Percentiles rank a stretch among this genome's conserved stretches.
Evolutionary conservation across 35 echinoderm and acorn worm genomes (phyloP).

Genomic region (Strongylocentrotus purpuratus): DNA sequence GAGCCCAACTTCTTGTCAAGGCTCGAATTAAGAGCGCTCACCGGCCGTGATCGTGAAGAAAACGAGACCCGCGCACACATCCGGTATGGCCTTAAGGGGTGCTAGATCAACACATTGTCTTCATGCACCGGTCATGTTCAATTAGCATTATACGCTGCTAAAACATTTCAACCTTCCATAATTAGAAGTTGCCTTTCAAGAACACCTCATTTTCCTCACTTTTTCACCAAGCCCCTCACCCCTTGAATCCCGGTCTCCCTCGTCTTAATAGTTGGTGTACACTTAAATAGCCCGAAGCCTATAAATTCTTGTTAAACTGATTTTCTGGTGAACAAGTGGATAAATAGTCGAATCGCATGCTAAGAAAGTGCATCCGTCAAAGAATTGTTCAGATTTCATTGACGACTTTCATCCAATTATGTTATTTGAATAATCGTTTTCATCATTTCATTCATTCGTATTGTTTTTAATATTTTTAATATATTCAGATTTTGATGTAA

Average conservation of each 20-base stretch:
- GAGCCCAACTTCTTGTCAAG: background rate
- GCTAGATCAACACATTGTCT: slow-evolving; percentile 54
- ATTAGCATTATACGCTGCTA: slow-evolving; percentile 42
- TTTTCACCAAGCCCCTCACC: background rate
- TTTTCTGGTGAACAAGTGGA: background rate
- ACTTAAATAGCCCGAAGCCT: background rate
- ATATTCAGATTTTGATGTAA: too few relatives aligned
- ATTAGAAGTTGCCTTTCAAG: slow-evolving; percentile 26
- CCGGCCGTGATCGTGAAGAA: slow-evolving; percentile 25
- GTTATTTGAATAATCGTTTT: background rate
- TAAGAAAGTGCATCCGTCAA: background rate
- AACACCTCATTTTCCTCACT: background rate
- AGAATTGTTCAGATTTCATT: background rate
- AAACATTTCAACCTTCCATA: slow-evolving; percentile 40
- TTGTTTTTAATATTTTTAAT: too few relatives aligned
- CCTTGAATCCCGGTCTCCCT: background rate
- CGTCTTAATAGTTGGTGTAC: background rate
- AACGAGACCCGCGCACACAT: slow-evolving; percentile 23
- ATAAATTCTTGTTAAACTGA: background rate
- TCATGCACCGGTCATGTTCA: slow-evolving; percentile 38
- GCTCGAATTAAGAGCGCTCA: background rate
- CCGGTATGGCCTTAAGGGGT: slow-evolving; percentile 43
- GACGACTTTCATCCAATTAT: background rate
- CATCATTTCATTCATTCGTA: background rate
- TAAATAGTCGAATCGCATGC: background rate